These are phyloP conservation scores for Dicrostonyx torquatus DNA, from an alignment of 2,797 vertebrate genomes.

Conservation along the genomic window DNA sequence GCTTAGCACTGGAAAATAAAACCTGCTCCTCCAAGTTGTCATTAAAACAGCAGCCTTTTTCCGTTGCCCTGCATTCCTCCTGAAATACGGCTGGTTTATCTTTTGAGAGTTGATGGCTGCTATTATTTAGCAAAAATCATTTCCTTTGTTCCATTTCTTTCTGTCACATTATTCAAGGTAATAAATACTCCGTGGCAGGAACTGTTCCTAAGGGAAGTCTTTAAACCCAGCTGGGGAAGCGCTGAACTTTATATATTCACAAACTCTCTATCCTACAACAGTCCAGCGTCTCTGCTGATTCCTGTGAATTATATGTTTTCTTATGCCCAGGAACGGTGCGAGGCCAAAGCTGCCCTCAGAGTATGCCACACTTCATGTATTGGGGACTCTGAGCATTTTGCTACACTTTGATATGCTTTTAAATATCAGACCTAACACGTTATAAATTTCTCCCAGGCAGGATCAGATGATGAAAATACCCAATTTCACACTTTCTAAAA, in stretches of 20 bases:
- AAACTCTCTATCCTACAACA: conserved; percentile 65
- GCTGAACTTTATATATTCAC: conserved; percentile 75
- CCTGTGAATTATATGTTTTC: conserved; percentile 64
- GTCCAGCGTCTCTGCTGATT: conserved; percentile 28
- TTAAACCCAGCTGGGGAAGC: conserved; percentile 75
- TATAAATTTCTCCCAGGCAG: conserved; percentile 36
- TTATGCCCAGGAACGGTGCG: conserved; percentile 26
- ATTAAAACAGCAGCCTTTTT: conserved; percentile 59
- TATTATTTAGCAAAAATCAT: conserved; percentile 70
- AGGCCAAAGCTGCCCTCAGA: conserved; percentile 45
- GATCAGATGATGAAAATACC: conserved; percentile 64
- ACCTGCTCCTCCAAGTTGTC: conserved; percentile 39
- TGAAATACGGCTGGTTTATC: conserved; percentile 65
- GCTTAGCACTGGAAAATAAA: conserved; percentile 32
- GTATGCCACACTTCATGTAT: conserved; percentile 40
- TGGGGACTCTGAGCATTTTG: conserved; percentile 62
- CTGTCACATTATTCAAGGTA: conserved; percentile 75
- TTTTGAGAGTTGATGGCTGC: conserved; percentile 66
- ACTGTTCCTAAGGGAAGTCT: conserved; percentile 59
- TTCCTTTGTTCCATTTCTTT: conserved; percentile 70
- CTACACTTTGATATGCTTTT: conserved; percentile 55
- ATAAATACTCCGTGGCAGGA: conserved; percentile 72
- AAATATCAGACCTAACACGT: conserved; percentile 59
- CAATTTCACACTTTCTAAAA: conserved; percentile 52
- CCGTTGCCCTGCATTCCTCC: conserved; percentile 54